phyloP scores from a whole-genome alignment of 2,113 vertebrate species.

The Amphiprion percula region DNA sequence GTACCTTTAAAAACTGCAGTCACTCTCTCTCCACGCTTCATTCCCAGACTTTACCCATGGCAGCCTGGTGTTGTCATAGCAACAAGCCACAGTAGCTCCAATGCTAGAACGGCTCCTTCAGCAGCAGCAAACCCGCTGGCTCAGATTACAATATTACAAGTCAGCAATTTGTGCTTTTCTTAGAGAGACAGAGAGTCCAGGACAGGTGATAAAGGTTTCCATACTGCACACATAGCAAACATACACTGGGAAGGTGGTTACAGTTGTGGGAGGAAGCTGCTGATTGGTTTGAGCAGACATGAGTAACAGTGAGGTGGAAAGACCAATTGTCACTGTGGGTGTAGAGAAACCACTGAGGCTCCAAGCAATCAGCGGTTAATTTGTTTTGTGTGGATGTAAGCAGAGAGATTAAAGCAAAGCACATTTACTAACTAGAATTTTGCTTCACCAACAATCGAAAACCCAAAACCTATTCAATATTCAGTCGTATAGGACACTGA shows the following conservation, averaged over 20 bases:
- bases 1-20: conserved; percentile 37
- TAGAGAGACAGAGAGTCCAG: background rate
- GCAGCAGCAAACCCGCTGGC: conserved; percentile 26
- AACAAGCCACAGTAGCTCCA: conserved; percentile 59
- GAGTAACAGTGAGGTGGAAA: background rate
- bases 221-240: background rate
- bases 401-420: background rate
- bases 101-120: conserved; percentile 27
- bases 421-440: background rate
- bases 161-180: conserved; percentile 42
- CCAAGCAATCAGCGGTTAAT: background rate
- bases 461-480: background rate
- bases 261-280: background rate
- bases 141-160: conserved; percentile 46
- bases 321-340: background rate
- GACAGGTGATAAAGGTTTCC: background rate
- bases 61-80: conserved; percentile 76
- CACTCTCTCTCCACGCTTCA: conserved; percentile 23
- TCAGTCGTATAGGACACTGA: too few species aligned
- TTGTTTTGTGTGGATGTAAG: background rate
- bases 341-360: conserved; percentile 1
- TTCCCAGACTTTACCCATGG: conserved; percentile 46
- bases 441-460: background rate
- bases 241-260: background rate
- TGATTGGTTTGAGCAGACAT: conserved; percentile 14